These are phyloP conservation scores for Emydura subglobosa DNA, from an alignment of 2,113 vertebrate species.

Conservation along the genomic window DNA sequence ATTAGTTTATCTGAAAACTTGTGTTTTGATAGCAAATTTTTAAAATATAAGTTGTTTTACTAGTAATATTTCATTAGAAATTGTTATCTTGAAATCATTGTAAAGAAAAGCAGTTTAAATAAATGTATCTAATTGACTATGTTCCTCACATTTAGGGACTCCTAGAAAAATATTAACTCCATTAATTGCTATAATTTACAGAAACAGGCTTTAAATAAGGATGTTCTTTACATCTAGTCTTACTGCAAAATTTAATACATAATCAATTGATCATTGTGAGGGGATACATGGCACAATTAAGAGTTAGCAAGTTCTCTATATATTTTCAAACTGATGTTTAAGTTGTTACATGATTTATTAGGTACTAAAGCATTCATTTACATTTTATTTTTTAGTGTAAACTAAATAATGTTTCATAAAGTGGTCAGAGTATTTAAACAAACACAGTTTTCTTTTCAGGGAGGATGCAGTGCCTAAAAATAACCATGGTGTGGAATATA, in stretches of 20 bases:
- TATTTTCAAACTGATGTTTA: not conserved
- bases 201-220: not conserved
- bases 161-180: not conserved
- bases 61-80: not conserved
- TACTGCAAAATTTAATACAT: not conserved
- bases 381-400: not conserved
- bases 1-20: not conserved
- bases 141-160: not conserved
- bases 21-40: not conserved
- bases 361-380: not conserved
- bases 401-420: not conserved
- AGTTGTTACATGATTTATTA: not conserved
- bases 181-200: not conserved
- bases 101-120: not conserved
- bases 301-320: not conserved
- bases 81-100: not conserved
- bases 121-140: not conserved
- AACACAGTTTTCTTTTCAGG: conserved; percentile 46
- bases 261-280: not conserved
- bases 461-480: conserved; percentile 45
- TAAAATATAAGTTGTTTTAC: not conserved
- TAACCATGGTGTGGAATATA: conserved; percentile 70
- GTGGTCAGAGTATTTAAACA: not conserved
- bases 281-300: not conserved
- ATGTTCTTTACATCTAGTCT: not conserved